Percentiles rank a stretch among this genome's conserved stretches.
phyloP scores from a whole-genome alignment of 2,888 invertebrate species.

The Dolomedes plantarius region DNA sequence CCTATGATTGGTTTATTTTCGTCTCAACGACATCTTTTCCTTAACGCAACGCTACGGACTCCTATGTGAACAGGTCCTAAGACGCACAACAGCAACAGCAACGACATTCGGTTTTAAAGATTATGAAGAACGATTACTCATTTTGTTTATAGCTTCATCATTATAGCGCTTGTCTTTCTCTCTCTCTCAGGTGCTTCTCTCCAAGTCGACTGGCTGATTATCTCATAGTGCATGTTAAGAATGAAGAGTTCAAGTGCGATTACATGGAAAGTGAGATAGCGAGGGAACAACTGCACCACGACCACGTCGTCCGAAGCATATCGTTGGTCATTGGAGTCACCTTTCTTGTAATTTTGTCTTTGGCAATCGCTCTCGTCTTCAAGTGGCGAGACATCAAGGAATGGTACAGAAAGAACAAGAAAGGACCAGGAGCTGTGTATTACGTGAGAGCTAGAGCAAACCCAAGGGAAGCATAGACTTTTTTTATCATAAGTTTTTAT shows the following conservation, averaged over 20 bases:
- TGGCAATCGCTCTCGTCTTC: slow-evolving; percentile 36
- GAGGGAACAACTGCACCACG: slow-evolving; percentile 17
- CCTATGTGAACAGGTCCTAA: too few relatives aligned
- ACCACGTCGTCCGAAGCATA: slow-evolving; percentile 25
- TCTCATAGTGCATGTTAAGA: slow-evolving; percentile 15
- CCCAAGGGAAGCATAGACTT: slow-evolving; percentile 26
- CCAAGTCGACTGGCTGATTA: slow-evolving; percentile 19
- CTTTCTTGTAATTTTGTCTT: slow-evolving; percentile 30
- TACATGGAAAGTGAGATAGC: neutral
- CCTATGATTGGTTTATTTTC: too few relatives aligned
- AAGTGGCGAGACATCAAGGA: slow-evolving; percentile 54
- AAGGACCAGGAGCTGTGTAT: slow-evolving; percentile 66
- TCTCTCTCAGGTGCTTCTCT: slow-evolving; percentile 24
- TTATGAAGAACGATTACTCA: too few relatives aligned
- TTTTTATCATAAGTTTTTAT: too few relatives aligned
- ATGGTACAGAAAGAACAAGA: slow-evolving; percentile 45
- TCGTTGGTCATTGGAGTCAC: slow-evolving; percentile 30
- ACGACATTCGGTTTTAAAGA: too few relatives aligned
- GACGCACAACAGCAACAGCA: too few relatives aligned
- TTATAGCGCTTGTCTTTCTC: too few relatives aligned
- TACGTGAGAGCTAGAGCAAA: slow-evolving; percentile 64
- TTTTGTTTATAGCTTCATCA: too few relatives aligned
- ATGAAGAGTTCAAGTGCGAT: slow-evolving; percentile 36
- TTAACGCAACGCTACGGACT: too few relatives aligned
- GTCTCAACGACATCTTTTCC: too few relatives aligned